Evolutionary conservation across 1,140 invertebrate species (phyloP), one percentile per base, ranked within the genome.

Genomic region (Batillaria attramentaria): DNA sequence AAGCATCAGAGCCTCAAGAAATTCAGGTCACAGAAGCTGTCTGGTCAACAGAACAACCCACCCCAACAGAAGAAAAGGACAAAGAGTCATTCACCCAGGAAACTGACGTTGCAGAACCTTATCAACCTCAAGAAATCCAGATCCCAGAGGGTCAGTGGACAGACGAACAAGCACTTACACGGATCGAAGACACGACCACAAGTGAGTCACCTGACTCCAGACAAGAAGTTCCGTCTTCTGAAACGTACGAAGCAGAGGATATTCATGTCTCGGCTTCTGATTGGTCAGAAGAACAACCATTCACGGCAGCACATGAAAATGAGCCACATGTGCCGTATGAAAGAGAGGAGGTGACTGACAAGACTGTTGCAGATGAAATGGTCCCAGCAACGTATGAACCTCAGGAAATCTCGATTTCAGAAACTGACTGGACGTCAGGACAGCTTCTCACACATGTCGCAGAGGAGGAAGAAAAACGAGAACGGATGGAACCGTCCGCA

Each of bases 281-380:
- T 18, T 73, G 72, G 72, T 16, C 46, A 35, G 46, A 73, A 33
- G 46, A 73, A 1, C 31, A 57, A 4, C 37, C 68, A n/a, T 43
- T 70, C 24, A 41, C 68, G 2, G 8, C n/a, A 20, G 18, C 41
- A 0, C 24, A 6, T n/a, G 68, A 70, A 20, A 24, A 13, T 6
- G 31, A 60, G 57, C n/a, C 6, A 60, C 8, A 24, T 6, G 57
- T 10, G n/a, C n/a, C n/a, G n/a, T n/a, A n/a, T n/a, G n/a, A n/a
- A n/a, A n/a, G n/a, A n/a, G n/a, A n/a, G n/a, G n/a, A n/a, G n/a
- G n/a, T n/a, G n/a, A n/a, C n/a, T n/a, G n/a, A n/a, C n/a, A n/a
- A n/a, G n/a, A n/a, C n/a, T n/a, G n/a, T n/a, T n/a, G n/a, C n/a
- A 28, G 10, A 13, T 24, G 24, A 62, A 8, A 24, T 62, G n/a